Base-by-base conservation (phyloP, 2,888 invertebrate genomes). In the Clostera curtula region DNA sequence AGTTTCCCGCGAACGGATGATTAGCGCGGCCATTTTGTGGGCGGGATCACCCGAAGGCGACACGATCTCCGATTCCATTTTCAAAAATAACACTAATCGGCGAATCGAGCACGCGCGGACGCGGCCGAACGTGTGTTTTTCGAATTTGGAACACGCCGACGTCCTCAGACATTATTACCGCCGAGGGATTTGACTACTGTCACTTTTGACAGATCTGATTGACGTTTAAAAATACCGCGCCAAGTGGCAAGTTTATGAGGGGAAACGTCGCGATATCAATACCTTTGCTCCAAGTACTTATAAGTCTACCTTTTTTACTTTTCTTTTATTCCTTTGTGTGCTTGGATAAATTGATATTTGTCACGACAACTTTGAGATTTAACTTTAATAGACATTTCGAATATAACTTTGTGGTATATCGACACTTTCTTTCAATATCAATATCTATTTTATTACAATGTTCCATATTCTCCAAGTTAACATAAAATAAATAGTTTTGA, bases 21-120 rank as follows among this genome's bases (percentile, higher is more conserved):
- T 80, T 80, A 82, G 75, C 65, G 71, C 79, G 65, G 82, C 83
- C 83, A 83, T 83, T 68, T 83, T 83, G 82, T 72, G 74, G 83
- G 83, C 80, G 82, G 76, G 60, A 52, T 57, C 66, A 65, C 67
- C 80, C 79, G 68, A 66, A 69, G 80, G 82, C 82, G 82, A 80
- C 77, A 70, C 77, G 76, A 80, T 76, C 74, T 70, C 67, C 70
- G 71, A 71, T 75, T 73, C 77, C 75, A 77, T 76, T 79, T 74
- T 82, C 79, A 72, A 75, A 76, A 77, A 75, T 76, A 77, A 76
- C 77, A 75, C 80, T 82, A 82, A 83, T 82, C 80, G 77, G 67
- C 70, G 70, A 75, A 71, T 66, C 68, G 68, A 73, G 77, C 79
- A 79, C 79, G 79, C 76, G 79, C 79, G 64, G 52, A 56, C 58